phyloP scores from a whole-genome alignment of 2,888 invertebrate genomes.

The Patella caerulea region DNA sequence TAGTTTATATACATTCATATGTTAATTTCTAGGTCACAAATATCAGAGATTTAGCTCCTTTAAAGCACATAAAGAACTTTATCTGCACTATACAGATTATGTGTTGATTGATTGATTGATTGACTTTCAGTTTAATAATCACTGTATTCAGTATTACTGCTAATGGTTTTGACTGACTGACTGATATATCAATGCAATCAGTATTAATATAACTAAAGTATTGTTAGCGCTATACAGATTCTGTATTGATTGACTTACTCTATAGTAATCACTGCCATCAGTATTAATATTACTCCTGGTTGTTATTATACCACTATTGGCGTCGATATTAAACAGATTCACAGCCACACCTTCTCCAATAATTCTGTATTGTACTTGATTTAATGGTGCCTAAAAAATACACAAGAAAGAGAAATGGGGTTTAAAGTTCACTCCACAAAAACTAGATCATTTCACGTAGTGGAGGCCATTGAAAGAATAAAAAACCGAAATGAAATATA shows the following conservation, averaged over 20 bases:
- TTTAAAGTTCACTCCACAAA: neutral
- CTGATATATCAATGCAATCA: constrained; percentile 31
- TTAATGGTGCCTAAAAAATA: constrained; percentile 58
- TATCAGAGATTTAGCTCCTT: too few relatives aligned
- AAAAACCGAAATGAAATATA: too few relatives aligned
- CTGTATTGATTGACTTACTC: constrained; percentile 34
- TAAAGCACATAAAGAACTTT: too few relatives aligned
- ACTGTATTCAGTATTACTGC: neutral
- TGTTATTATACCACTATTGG: constrained; percentile 45
- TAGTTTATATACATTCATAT: too few relatives aligned
- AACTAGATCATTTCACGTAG: too few relatives aligned
- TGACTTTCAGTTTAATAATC: constrained; percentile 30
- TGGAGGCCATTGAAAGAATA: too few relatives aligned
- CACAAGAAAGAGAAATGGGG: neutral
- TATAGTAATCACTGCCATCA: constrained; percentile 42
- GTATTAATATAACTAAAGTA: neutral
- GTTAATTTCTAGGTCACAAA: too few relatives aligned
- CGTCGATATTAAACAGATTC: constrained; percentile 53
- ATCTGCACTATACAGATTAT: neutral
- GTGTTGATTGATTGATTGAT: neutral
- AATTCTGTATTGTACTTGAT: constrained; percentile 53
- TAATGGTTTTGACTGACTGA: neutral
- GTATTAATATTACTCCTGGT: constrained; percentile 35
- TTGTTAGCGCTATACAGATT: neutral
- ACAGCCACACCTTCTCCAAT: constrained; percentile 55